Evolutionary conservation across 2,113 vertebrate genomes (phyloP), one percentile per base, ranked within the genome.

Genomic region (Urocitellus parryii): DNA sequence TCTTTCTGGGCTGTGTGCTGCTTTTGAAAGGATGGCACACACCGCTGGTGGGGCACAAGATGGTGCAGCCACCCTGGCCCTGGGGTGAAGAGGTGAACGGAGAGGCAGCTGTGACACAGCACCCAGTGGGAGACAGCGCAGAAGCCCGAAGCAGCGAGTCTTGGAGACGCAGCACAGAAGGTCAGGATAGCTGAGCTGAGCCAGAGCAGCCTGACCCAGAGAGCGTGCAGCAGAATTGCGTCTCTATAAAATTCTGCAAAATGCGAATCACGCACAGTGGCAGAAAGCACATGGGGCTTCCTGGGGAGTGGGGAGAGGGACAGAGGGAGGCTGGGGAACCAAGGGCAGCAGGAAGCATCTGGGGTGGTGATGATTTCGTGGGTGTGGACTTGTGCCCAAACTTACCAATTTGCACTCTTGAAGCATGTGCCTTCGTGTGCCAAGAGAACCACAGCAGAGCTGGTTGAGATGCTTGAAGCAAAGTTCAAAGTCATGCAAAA

Each of bases 241-340:
- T n/a, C 8, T 17, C 67, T n/a, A n/a, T n/a, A 8, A 70, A n/a
- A 16, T 34, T 70, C 67, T 70, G 67, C 42, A 48, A 48, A 48
- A 8, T 1, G 7, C 14, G 5, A 29, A 18, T 4, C 45, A 48
- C 3, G 1, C 8, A 48, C 27, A 18, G 74, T 8, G 17, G 65
- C 65, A 68, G 65, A 65, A 65, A 13, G 65, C 5, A 34, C 65
- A 14, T 29, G 10, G 27, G 63, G 25, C 63, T 65, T 3, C 63
- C 29, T 16, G 11, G 65, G 13, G 29, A 68, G 27, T 1, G 65
- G 24, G 68, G 68, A 70, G 17, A n/a, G 5, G n/a, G n/a, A 37
- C 17, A n/a, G 70, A 9, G 17, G 70, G 18, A 70, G 17, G 4
- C 1, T 13, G 32, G 63, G 63, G 63, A 32, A 24, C 67, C 18